A percentile compares a stretch with the other conserved stretches of the same genome.
Conservation (phyloP, 1,140 invertebrate genomes). For the Penaeus indicus region DNA sequence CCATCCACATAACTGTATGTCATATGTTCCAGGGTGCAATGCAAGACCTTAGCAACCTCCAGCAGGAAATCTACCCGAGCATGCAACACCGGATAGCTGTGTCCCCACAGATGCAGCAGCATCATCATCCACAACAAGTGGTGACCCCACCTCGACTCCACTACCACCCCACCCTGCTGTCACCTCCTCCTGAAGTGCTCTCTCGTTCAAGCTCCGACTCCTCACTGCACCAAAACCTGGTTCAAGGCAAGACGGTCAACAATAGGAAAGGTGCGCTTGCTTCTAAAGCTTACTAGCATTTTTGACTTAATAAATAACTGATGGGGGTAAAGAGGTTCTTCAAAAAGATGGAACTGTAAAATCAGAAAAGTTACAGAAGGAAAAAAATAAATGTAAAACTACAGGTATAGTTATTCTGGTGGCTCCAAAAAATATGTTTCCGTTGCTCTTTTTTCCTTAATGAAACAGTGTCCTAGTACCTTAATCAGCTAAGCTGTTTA, state of each 20-base stretch:
- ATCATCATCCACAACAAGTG: conserved; percentile 5
- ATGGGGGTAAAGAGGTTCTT: too few relatives aligned
- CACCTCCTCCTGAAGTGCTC: conserved; percentile 35
- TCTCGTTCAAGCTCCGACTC: conserved; percentile 55
- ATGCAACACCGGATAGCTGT: conserved; percentile 33
- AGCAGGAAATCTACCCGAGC: conserved; percentile 31
- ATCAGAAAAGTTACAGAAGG: too few relatives aligned
- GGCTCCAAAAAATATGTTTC: too few relatives aligned
- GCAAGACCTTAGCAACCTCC: conserved; percentile 47
- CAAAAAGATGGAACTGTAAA: too few relatives aligned
- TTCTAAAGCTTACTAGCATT: neutral
- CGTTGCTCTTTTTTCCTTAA: too few relatives aligned
- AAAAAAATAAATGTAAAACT: too few relatives aligned
- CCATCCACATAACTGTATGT: neutral
- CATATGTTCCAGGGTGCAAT: conserved; percentile 48
- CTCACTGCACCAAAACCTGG: conserved; percentile 53
- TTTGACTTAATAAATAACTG: neutral
- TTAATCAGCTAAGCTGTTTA: too few relatives aligned
- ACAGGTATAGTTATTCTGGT: too few relatives aligned
- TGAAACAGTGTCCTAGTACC: too few relatives aligned
- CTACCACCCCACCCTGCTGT: conserved; percentile 28
- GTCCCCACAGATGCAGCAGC: conserved; percentile 34
- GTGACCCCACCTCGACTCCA: conserved; percentile 13
- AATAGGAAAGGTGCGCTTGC: conserved; percentile 52
- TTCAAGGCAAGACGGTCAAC: conserved; percentile 47